Evolutionary conservation across 2,888 invertebrate species (phyloP).

Genomic region (Eilema sororculum): DNA sequence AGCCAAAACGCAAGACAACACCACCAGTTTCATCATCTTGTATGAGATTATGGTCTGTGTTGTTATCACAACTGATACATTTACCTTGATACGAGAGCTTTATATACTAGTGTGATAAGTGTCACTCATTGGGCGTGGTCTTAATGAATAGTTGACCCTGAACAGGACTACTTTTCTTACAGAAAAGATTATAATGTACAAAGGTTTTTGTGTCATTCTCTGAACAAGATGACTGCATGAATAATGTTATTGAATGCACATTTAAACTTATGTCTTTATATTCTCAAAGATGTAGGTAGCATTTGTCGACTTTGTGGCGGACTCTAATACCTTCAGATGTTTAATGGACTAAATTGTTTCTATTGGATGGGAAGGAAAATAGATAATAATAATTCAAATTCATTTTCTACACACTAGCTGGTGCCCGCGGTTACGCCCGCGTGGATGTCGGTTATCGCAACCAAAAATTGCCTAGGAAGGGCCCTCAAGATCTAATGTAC

Average conservation of each 20-base stretch:
- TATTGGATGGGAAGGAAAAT: no score
- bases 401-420: no score
- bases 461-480: no score
- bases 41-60: slow-evolving; percentile 75
- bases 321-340: no score
- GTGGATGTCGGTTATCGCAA: no score
- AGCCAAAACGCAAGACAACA: slow-evolving; percentile 88
- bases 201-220: slow-evolving; percentile 50
- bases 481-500: no score
- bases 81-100: slow-evolving; percentile 51
- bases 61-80: slow-evolving; percentile 70
- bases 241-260: neutral
- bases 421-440: no score
- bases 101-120: slow-evolving; percentile 66
- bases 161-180: slow-evolving; percentile 70
- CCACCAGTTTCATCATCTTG: slow-evolving; percentile 86
- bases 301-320: no score
- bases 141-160: slow-evolving; percentile 73
- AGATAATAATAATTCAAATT: no score
- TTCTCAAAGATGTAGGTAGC: no score
- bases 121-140: slow-evolving; percentile 61
- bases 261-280: no score
- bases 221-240: neutral
- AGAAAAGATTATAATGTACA: slow-evolving; percentile 45
- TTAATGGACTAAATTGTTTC: no score